A percentile compares a stretch with the other conserved stretches of the same genome.
Evolutionary conservation across 2,113 vertebrate species (phyloP).

Genomic region (Meleagris gallopavo): DNA sequence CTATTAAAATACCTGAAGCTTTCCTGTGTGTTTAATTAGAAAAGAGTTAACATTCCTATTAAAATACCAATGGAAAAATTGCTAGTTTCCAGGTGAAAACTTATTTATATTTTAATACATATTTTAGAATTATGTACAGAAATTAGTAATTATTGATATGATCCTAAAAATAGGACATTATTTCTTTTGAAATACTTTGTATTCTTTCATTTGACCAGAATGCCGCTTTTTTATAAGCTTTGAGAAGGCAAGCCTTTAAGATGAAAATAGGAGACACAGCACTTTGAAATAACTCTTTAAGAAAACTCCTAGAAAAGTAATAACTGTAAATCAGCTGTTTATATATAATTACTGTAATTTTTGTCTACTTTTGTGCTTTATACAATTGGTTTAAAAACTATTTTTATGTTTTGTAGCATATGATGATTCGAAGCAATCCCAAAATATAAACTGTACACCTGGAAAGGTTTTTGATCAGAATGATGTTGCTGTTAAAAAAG

Average conservation of each 20-base stretch:
- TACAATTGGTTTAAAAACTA: neutral
- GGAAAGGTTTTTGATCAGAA: conserved; percentile 82
- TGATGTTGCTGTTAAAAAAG: conserved; percentile 75
- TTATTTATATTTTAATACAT: neutral
- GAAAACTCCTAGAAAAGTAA: neutral
- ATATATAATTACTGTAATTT: neutral
- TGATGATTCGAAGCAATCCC: conserved; percentile 83
- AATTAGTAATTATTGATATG: neutral
- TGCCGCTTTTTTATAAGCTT: neutral
- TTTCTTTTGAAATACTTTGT: neutral
- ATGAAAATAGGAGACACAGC: neutral
- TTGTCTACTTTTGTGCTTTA: neutral
- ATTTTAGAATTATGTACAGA: neutral
- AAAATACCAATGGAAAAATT: neutral
- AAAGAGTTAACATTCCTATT: neutral
- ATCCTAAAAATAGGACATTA: neutral
- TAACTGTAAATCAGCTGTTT: neutral
- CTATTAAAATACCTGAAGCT: neutral
- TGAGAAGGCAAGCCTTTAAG: neutral
- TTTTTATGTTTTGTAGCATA: conserved; percentile 82
- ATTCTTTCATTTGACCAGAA: neutral
- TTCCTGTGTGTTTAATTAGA: neutral
- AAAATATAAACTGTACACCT: conserved; percentile 77
- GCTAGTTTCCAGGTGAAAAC: neutral
- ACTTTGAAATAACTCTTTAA: neutral